Conservation (phyloP, 2,888 invertebrate genomes). For the Fragum whitleyi region DNA sequence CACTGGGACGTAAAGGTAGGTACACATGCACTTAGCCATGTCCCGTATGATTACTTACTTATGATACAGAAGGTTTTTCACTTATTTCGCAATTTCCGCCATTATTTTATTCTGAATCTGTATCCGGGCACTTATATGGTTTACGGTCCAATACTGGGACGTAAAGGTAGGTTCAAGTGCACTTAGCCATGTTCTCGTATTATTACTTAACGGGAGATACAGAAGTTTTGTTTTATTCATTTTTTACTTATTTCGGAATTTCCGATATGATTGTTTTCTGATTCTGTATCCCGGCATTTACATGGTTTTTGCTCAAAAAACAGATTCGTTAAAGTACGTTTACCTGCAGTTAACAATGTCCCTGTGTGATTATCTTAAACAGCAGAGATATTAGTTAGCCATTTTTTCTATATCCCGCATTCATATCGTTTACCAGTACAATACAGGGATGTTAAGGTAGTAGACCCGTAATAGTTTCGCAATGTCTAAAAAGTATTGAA, state of each 20-base stretch:
- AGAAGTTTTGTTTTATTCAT: too few relatives aligned
- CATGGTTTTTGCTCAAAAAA: slow-evolving; percentile 97
- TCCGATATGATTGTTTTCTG: slow-evolving; percentile 94
- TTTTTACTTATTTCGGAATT: too few relatives aligned
- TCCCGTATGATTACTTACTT: slow-evolving; percentile 93
- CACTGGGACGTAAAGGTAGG: slow-evolving; percentile 91
- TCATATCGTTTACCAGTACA: slow-evolving; percentile 96
- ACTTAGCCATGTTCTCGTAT: slow-evolving; percentile 94
- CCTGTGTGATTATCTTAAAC: too few relatives aligned
- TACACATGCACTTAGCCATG: slow-evolving; percentile 91
- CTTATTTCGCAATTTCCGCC: slow-evolving; percentile 93
- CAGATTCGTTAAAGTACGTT: slow-evolving; percentile 89
- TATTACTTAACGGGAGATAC: slow-evolving; percentile 92
- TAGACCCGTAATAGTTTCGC: too few relatives aligned
- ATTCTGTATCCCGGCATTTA: slow-evolving; percentile 93
- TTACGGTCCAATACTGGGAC: slow-evolving; percentile 97
- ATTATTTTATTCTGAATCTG: slow-evolving; percentile 93
- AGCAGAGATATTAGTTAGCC: too few relatives aligned
- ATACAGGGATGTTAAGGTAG: too few relatives aligned
- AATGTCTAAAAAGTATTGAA: too few relatives aligned
- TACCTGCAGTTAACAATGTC: too few relatives aligned
- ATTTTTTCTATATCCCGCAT: too few relatives aligned
- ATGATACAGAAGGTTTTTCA: too few relatives aligned
- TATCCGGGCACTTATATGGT: slow-evolving; percentile 94
- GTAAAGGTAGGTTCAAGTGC: slow-evolving; percentile 88